These are phyloP conservation scores for Sarcophaga rosellei DNA, from an alignment of 2,888 invertebrate genomes.

Conservation along the genomic window DNA sequence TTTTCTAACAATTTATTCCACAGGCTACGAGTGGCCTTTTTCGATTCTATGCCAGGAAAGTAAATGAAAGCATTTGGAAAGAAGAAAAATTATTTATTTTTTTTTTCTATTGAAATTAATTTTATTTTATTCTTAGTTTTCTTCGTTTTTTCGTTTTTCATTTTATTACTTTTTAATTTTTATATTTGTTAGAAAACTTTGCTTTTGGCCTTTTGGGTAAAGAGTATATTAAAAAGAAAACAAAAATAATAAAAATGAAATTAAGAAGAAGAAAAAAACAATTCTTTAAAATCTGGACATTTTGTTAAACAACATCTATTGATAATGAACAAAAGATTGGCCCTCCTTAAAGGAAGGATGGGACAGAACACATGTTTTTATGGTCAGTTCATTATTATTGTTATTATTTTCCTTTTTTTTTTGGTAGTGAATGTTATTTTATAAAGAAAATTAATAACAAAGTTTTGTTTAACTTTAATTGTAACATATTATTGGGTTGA, in stretches of 20 bases:
- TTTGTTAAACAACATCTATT: slow-evolving; percentile 41
- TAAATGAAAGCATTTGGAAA: slow-evolving; percentile 50
- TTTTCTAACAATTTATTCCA: slow-evolving; percentile 15
- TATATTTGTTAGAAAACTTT: not conserved
- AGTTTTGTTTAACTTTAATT: not conserved
- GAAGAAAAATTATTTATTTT: slow-evolving; percentile 13
- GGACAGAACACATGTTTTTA: too few species aligned
- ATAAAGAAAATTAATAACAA: slow-evolving; percentile 2
- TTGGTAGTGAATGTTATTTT: slow-evolving; percentile 33
- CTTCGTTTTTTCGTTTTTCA: not conserved
- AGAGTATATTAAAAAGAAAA: not conserved
- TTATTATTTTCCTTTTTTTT: not conserved
- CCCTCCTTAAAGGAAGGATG: too few species aligned
- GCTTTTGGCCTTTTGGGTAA: not conserved
- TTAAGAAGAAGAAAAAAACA: not conserved
- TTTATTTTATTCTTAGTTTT: slow-evolving; percentile 48
- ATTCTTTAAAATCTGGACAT: not conserved
- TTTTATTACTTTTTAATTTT: not conserved
- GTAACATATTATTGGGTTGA: too few species aligned
- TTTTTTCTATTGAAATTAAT: slow-evolving; percentile 64
- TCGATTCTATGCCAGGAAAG: not conserved
- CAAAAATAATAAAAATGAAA: slow-evolving; percentile 13
- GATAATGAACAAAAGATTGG: slow-evolving; percentile 28
- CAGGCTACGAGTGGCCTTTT: not conserved
- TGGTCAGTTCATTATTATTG: too few species aligned